Conservation (phyloP, 1,140 invertebrate species). For the Drosophila pachea region DNA sequence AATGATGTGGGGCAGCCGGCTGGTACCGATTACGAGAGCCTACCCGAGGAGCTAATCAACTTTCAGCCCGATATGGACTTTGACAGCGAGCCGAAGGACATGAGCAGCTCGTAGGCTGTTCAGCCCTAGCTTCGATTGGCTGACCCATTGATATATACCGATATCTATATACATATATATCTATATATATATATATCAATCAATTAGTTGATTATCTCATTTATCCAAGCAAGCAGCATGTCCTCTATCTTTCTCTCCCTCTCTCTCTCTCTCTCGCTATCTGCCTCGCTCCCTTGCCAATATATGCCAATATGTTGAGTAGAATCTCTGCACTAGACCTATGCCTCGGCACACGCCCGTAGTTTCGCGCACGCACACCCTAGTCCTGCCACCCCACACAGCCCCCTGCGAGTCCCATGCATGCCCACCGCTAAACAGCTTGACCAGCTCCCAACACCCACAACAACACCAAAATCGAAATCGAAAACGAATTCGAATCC, state of each 20-base stretch:
- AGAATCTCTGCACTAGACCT: not conserved
- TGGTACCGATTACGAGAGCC: conserved; percentile 54
- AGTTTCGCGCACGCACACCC: conserved; percentile 20
- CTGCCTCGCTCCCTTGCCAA: no score
- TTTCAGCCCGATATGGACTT: conserved; percentile 62
- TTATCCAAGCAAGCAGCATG: conserved; percentile 15
- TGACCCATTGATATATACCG: not conserved
- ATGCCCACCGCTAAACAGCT: conserved; percentile 22
- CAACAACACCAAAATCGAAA: not conserved
- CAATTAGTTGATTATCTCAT: conserved; percentile 20
- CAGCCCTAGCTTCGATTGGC: conserved; percentile 16
- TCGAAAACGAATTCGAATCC: not conserved
- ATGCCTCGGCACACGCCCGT: conserved; percentile 7
- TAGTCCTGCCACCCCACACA: not conserved
- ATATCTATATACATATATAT: not conserved
- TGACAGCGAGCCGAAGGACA: conserved; percentile 26
- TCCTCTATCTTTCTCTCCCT: not conserved
- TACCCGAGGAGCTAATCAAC: conserved; percentile 53
- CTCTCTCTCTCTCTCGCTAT: no score
- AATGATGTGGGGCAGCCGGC: conserved; percentile 8
- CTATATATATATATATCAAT: not conserved
- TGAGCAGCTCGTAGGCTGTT: not conserved
- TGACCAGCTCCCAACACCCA: not conserved
- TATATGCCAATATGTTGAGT: no score
- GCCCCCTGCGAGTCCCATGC: not conserved